Evolutionary conservation across 2,113 vertebrate species (phyloP), one percentile per base, ranked within the genome.

Genomic region (Sapayoa aenigma): DNA sequence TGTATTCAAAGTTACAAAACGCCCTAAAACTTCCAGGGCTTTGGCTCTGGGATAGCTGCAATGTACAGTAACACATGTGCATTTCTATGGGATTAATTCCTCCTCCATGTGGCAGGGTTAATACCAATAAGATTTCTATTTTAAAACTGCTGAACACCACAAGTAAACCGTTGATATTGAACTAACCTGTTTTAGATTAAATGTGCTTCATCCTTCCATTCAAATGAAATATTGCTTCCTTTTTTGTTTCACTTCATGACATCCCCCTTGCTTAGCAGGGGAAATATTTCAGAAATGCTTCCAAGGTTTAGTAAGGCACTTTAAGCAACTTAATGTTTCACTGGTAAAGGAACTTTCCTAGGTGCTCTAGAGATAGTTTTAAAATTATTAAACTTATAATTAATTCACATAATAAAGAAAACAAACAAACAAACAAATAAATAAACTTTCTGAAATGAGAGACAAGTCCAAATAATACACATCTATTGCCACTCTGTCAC

Each of bases 201-300:
- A 93, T 41, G 39, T 92, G 81, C 58, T 82, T 94, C 63, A 86
- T 56, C 58, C 52, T 96, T 90, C 76, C 84, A 94, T 84, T 91
- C 88, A 95, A 94, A 94, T 76, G 79, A 96, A 95, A 94, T 62
- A 73, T 9, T 39, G 53, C 63, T 93, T 83, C 86, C 37, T 76
- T 90, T 94, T 91, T 84, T 93, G 72, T 96, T 96, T 93, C 67
- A 82, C 95, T 94, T 96, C 72, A 69, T 62, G 77, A 30, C 47
- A 78, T 92, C 90, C 53, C 56, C 84, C 84, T 53, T 22, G 14
- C 83, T 86, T 30, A 15, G 55, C 37, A 19, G 77, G 83, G 68
- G 56, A 97, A 94, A 84, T 84, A 88, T 89, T 97, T 85, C 47
- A 85, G 82, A 87, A 84, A 60, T 46, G 53, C 67, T 85, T 55